Evolutionary conservation across 2,797 vertebrate species (phyloP).

Genomic region (Perodicticus potto): DNA sequence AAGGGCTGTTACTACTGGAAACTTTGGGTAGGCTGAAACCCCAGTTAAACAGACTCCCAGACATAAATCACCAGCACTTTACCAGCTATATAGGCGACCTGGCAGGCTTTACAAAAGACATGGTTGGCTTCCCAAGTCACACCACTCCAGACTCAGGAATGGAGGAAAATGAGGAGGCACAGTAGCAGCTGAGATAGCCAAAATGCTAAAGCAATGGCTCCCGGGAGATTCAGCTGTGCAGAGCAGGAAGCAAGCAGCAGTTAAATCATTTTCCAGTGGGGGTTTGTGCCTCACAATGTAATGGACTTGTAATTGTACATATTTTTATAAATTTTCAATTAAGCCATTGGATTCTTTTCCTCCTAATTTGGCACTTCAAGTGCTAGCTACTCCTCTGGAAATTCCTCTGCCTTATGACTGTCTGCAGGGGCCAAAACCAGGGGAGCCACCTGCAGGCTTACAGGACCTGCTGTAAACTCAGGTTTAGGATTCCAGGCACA

Average conservation of each 20-base stretch:
- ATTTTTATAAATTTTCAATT: constrained; percentile 86
- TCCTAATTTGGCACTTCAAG: constrained; percentile 78
- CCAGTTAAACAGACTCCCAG: constrained; percentile 56
- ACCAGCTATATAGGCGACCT: constrained; percentile 57
- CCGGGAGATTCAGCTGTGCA: constrained; percentile 67
- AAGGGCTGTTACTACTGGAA: constrained; percentile 8
- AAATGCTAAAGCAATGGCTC: constrained; percentile 66
- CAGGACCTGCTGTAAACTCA: not conserved
- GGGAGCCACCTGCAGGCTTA: constrained; percentile 30
- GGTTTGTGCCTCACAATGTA: constrained; percentile 78
- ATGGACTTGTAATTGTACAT: constrained; percentile 85
- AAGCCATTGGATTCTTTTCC: constrained; percentile 84
- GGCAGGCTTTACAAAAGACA: constrained; percentile 71
- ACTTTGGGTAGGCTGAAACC: constrained; percentile 56
- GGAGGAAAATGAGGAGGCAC: constrained; percentile 75
- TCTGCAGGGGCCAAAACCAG: not conserved
- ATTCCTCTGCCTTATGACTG: constrained; percentile 63
- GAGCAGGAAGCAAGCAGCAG: constrained; percentile 64
- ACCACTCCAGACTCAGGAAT: constrained; percentile 62
- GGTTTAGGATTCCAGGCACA: constrained; percentile 43
- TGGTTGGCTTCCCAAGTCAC: constrained; percentile 63
- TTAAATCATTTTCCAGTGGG: constrained; percentile 72
- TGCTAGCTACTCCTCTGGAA: constrained; percentile 64
- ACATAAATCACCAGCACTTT: constrained; percentile 39
- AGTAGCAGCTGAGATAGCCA: constrained; percentile 60